Evolutionary conservation across 2,113 vertebrate species (phyloP).

Genomic region (Hyperoodon ampullatus): DNA sequence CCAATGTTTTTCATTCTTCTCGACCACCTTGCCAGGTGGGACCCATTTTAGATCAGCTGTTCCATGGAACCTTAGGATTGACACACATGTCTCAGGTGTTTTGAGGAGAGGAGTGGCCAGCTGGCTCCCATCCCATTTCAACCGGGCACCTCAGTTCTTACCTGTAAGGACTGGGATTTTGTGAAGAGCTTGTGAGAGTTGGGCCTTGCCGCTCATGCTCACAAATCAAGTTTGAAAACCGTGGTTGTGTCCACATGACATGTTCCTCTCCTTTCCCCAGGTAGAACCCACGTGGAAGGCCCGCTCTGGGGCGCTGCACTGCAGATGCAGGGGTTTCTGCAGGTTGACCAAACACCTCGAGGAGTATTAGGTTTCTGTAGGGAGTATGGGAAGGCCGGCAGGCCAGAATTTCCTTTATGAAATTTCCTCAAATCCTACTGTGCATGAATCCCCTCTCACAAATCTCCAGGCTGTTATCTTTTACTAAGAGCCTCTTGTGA

Average conservation of each 20-base stretch:
- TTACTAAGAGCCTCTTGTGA: background rate
- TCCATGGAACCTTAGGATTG: background rate
- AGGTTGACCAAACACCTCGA: background rate
- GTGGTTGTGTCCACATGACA: background rate
- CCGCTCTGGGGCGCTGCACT: rapidly evolving
- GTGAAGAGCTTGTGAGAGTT: background rate
- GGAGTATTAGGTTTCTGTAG: background rate
- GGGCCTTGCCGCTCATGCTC: background rate
- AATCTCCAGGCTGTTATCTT: too few species aligned
- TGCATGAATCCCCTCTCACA: background rate
- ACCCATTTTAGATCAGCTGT: background rate
- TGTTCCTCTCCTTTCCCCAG: background rate
- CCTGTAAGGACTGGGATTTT: background rate
- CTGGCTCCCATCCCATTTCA: background rate
- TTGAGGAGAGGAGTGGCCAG: background rate
- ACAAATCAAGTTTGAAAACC: background rate
- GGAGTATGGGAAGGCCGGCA: too few species aligned
- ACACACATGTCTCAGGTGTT: background rate
- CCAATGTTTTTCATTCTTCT: background rate
- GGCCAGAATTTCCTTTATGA: background rate
- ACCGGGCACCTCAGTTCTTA: background rate
- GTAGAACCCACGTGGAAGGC: background rate
- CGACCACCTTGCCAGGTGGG: background rate
- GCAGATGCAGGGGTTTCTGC: background rate
- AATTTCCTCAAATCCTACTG: background rate